Evolutionary conservation across 2,797 vertebrate genomes (phyloP), one percentile per base, ranked within the genome.

Genomic region (Sylvilagus floridanus): DNA sequence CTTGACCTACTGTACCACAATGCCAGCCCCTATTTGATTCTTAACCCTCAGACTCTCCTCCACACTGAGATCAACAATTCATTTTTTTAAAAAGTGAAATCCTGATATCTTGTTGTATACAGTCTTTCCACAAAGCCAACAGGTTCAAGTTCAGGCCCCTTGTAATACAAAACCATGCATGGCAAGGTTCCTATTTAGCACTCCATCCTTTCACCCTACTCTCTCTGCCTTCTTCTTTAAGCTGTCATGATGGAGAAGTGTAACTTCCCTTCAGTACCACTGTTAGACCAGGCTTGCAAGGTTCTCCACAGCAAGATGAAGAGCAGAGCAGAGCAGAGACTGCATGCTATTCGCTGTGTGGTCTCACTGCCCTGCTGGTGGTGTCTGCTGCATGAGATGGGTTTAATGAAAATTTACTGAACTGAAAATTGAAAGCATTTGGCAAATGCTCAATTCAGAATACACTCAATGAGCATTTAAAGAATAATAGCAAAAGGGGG

Each of bases 371-470:
- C 60, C 42, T 47, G 42, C 42, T 47, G 1, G 52, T 66, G 69
- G 66, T 84, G 78, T 83, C 93, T 93, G 82, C 37, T 75, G 57
- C 35, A 76, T 28, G 54, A 37, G 68, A 73, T 84, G 75, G 66
- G 37, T 91, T 96, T 96, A 85, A 96, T 96, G 96, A 90, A 95
- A 88, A 16, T 94, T 92, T 92, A 83, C 42, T 76, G 75, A 88
- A 89, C 32, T 37, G 10, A 84, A 96, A 95, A 93, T 84, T 65
- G 62, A 93, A 95, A 96, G 62, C 84, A 92, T 96, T 95, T 76
- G 88, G 13, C 76, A 87, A 96, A 84, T 76, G 35, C 10, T 88
- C 92, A 90, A 50, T 86, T 96, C 32, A 54, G n/a, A 88, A 84
- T 37, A 71, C 6, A 96, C 42, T 93, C 71, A 81, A 35, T 9